These are phyloP conservation scores for Hippocampus comes DNA, from an alignment of 2,113 vertebrate species.

Conservation along the genomic window DNA sequence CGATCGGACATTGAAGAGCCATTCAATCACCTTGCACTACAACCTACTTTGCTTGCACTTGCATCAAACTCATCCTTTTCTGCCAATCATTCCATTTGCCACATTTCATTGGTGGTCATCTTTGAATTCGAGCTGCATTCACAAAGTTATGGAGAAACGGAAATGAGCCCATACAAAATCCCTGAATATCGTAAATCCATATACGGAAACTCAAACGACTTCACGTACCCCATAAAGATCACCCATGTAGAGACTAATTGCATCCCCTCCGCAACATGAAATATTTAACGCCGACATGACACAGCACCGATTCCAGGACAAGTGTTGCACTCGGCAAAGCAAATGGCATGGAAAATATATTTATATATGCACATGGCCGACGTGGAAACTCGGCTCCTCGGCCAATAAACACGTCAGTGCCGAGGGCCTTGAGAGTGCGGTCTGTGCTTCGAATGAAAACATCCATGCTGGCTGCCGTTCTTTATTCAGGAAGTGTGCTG, in stretches of 20 bases:
- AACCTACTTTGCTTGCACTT: neutral
- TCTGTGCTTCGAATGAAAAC: conserved; percentile 57
- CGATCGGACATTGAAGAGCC: too few species aligned
- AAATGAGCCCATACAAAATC: neutral
- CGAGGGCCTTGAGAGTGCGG: conserved; percentile 42
- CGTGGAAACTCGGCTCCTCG: conserved; percentile 44
- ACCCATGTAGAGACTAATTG: conserved; percentile 33
- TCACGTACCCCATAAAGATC: conserved; percentile 11
- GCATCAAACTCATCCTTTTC: neutral
- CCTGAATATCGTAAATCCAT: neutral
- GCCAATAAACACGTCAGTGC: conserved; percentile 59
- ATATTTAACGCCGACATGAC: conserved; percentile 63
- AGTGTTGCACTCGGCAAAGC: conserved; percentile 38
- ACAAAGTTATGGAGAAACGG: neutral
- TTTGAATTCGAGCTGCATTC: neutral
- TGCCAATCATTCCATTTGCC: neutral
- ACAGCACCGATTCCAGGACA: conserved; percentile 49
- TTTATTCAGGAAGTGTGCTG: conserved; percentile 56
- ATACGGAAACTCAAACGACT: neutral
- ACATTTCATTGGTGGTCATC: too few species aligned
- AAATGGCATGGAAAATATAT: conserved; percentile 68
- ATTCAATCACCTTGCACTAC: neutral
- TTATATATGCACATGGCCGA: conserved; percentile 60
- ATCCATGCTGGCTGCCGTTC: conserved; percentile 37
- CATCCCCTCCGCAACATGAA: conserved; percentile 44